A percentile compares a stretch with the other conserved stretches of the same genome.
Evolutionary conservation across 2,888 invertebrate species (phyloP).

Genomic region (Phania funesta): DNA sequence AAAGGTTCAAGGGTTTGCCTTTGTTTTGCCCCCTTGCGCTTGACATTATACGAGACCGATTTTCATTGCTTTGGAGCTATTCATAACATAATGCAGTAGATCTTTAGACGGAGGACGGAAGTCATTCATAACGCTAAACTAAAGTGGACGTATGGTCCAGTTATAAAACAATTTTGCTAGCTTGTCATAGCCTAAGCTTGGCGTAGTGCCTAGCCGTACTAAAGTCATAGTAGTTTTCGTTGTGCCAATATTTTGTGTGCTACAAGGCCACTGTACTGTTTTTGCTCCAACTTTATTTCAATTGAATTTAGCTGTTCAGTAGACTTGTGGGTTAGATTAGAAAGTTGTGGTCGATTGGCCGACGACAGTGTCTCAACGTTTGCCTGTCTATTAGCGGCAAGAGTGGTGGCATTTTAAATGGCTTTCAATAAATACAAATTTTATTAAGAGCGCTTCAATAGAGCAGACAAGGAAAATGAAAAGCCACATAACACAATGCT

Average conservation of each 20-base stretch:
- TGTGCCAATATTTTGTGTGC: neutral
- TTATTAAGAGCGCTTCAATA: constrained; percentile 53
- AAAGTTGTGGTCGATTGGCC: constrained; percentile 61
- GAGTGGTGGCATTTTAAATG: constrained; percentile 63
- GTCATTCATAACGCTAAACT: too few relatives aligned
- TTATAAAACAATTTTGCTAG: too few relatives aligned
- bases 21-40: too few relatives aligned
- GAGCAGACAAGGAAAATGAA: constrained; percentile 39
- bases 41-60: too few relatives aligned
- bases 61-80: too few relatives aligned
- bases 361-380: constrained; percentile 22
- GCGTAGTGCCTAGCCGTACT: too few relatives aligned
- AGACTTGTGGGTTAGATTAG: constrained; percentile 68
- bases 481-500: neutral
- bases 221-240: too few relatives aligned
- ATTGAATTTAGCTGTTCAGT: constrained; percentile 42
- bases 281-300: constrained; percentile 32
- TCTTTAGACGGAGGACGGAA: too few relatives aligned
- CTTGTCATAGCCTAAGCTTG: too few relatives aligned
- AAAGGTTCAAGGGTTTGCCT: too few relatives aligned
- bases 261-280: constrained; percentile 14
- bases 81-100: too few relatives aligned
- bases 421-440: constrained; percentile 62
- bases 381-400: constrained; percentile 28
- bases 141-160: too few relatives aligned